Evolutionary conservation across 2,113 vertebrate genomes (phyloP).

Genomic region (Taxidea taxus): DNA sequence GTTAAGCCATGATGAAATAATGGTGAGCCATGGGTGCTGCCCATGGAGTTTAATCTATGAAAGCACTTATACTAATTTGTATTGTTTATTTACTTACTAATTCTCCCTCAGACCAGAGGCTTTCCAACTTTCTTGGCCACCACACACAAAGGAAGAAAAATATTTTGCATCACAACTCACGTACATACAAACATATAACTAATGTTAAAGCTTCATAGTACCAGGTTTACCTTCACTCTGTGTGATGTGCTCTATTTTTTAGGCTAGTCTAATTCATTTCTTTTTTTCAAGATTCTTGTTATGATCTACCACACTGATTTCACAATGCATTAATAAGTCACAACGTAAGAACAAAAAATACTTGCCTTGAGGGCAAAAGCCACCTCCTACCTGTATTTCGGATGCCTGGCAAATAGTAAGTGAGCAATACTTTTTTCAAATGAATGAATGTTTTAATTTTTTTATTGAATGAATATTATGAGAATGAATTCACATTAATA

Average conservation of each 20-base stretch:
- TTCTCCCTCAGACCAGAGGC: neutral
- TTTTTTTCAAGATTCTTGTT: neutral
- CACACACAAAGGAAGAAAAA: neutral
- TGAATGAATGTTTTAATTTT: neutral
- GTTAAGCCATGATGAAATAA: neutral
- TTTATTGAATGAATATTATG: neutral
- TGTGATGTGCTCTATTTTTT: neutral
- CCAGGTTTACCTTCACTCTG: neutral
- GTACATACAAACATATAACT: neutral
- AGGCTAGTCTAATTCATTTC: neutral
- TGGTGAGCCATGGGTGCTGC: neutral
- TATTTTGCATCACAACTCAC: neutral
- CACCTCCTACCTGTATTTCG: neutral
- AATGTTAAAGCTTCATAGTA: neutral
- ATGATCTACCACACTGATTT: neutral
- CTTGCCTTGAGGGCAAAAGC: neutral
- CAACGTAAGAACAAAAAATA: slow-evolving; percentile 40
- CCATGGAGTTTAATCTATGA: neutral
- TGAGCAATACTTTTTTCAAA: neutral
- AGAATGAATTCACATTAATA: neutral
- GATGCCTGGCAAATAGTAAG: neutral
- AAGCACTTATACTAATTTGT: neutral
- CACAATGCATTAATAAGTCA: neutral
- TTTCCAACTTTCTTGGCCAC: neutral
- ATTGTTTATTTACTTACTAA: neutral